Conservation (phyloP, 2,113 vertebrate species). For the Petroica traversi region DNA sequence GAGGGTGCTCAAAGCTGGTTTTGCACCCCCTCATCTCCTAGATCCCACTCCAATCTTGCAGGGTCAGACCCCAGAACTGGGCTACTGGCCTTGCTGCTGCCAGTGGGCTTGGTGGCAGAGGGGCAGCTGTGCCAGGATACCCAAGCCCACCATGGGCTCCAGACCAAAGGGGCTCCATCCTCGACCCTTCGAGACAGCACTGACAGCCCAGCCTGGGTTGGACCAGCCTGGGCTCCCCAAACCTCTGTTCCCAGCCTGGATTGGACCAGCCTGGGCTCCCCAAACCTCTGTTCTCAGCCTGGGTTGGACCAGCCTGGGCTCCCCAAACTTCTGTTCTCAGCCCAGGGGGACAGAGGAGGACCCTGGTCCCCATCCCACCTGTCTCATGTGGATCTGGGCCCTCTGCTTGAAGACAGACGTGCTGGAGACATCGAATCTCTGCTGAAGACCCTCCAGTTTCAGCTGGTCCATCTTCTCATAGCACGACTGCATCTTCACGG, state of each 20-base stretch:
- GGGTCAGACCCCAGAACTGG: neutral
- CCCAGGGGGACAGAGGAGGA: accelerated
- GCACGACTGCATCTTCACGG: constrained; percentile 95
- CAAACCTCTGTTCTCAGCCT: neutral
- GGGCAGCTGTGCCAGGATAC: neutral
- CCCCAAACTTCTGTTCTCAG: neutral
- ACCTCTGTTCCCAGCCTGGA: neutral
- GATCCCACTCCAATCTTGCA: neutral
- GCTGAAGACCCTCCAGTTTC: constrained; percentile 92
- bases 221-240: neutral
- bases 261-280: neutral
- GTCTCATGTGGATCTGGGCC: constrained; percentile 95
- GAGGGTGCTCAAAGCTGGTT: neutral
- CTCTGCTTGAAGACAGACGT: constrained; percentile 90
- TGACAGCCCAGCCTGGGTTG: accelerated
- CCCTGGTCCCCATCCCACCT: constrained; percentile 69
- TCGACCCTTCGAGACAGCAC: neutral
- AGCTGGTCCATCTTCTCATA: constrained; percentile 92
- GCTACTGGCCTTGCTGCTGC: neutral
- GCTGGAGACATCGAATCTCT: constrained; percentile 90
- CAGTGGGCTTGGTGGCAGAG: neutral
- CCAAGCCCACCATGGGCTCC: neutral
- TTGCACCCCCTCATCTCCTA: neutral
- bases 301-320: too few species aligned
- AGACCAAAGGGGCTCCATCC: neutral